Percentiles rank a stretch among this genome's conserved stretches.
phyloP scores from a whole-genome alignment of 2,888 invertebrate genomes.

The Parnassius apollo region DNA sequence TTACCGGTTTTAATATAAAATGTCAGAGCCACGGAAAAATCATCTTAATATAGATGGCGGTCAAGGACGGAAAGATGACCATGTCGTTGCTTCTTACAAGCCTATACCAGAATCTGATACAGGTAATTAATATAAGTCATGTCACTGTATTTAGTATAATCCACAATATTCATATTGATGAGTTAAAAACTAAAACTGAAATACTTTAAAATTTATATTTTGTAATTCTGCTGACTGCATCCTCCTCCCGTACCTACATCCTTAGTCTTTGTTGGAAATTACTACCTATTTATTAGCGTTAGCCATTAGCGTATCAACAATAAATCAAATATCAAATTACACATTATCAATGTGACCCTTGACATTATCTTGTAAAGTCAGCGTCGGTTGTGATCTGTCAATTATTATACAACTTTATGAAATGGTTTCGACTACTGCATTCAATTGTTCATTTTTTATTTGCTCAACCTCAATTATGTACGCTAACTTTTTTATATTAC shows the following conservation, averaged over 20 bases:
- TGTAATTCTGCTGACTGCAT: no score
- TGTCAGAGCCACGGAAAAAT: slow-evolving; percentile 71
- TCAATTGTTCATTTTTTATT: not conserved
- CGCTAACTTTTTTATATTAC: no score
- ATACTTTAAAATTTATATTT: no score
- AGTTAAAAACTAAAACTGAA: no score
- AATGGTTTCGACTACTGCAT: not conserved
- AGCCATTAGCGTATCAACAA: not conserved
- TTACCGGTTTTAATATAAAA: slow-evolving; percentile 45
- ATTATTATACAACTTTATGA: slow-evolving; percentile 11
- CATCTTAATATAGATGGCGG: slow-evolving; percentile 71
- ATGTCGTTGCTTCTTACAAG: slow-evolving; percentile 77
- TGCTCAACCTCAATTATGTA: no score
- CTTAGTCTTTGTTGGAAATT: not conserved
- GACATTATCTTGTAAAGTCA: slow-evolving; percentile 10
- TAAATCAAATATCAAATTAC: not conserved
- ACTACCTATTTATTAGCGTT: slow-evolving; percentile 1
- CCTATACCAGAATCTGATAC: slow-evolving; percentile 80
- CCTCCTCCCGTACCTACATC: no score
- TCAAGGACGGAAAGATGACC: slow-evolving; percentile 71
- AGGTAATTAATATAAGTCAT: slow-evolving; percentile 56
- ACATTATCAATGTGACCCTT: slow-evolving; percentile 22
- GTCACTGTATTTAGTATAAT: no score
- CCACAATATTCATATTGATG: no score
- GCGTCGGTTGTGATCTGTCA: slow-evolving; percentile 17